A percentile compares a stretch with the other conserved stretches of the same genome.
Conservation (phyloP, 1,140 invertebrate species). For the Euura saliciscinereae region DNA sequence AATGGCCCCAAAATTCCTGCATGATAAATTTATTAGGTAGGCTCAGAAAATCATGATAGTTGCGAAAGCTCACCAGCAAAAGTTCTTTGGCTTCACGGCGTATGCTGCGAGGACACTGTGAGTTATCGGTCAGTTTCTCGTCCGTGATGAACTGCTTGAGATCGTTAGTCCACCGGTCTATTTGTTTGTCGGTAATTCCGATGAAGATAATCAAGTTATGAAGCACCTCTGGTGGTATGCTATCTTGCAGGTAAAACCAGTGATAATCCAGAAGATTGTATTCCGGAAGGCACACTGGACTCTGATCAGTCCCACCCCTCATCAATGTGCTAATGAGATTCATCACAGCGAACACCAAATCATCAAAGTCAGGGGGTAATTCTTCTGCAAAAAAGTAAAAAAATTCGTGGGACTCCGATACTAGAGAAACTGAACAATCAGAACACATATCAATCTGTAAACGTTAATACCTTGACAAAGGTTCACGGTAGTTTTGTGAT, state of each 20-base stretch:
- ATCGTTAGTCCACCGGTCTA: conserved; percentile 72
- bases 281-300: too few relatives aligned
- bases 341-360: conserved; percentile 77
- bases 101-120: conserved; percentile 80
- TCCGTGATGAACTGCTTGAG: conserved; percentile 81
- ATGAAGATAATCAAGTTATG: conserved; percentile 79
- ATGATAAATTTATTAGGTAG: too few relatives aligned
- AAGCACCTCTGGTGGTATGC: conserved; percentile 72
- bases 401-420: too few relatives aligned
- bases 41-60: too few relatives aligned
- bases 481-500: conserved; percentile 68
- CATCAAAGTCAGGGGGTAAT: conserved; percentile 65
- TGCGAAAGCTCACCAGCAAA: too few relatives aligned
- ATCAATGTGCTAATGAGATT: conserved; percentile 66
- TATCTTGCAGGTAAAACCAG: conserved; percentile 69
- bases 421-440: too few relatives aligned
- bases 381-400: too few relatives aligned
- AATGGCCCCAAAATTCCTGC: too few relatives aligned
- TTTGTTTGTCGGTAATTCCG: conserved; percentile 81
- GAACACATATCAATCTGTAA: too few relatives aligned
- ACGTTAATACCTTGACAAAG: conserved; percentile 57
- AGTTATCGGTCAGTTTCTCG: conserved; percentile 74
- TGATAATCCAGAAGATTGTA: conserved; percentile 68
- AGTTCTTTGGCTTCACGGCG: conserved; percentile 68
- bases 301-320: too few relatives aligned